phyloP scores from a whole-genome alignment of 2,113 vertebrate genomes.

The Daubentonia madagascariensis region DNA sequence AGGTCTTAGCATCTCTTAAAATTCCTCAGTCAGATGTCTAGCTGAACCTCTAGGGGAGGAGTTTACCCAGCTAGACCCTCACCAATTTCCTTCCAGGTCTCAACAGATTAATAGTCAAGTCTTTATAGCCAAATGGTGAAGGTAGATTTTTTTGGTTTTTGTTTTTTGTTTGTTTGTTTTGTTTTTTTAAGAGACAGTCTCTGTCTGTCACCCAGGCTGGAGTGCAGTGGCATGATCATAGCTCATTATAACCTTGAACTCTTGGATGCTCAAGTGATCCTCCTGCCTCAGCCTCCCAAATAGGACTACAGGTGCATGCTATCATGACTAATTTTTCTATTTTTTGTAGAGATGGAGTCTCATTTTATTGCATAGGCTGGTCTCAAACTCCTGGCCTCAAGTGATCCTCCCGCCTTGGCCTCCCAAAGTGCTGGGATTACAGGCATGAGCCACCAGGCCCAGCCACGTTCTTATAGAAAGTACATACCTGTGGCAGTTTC shows the following conservation, averaged over 20 bases:
- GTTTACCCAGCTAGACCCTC: not conserved
- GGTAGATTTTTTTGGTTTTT: not conserved
- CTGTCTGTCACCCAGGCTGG: not conserved
- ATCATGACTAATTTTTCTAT: not conserved
- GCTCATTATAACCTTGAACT: not conserved
- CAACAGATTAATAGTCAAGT: not conserved
- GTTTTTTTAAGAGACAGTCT: not conserved
- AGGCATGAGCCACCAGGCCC: not conserved
- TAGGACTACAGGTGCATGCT: not conserved
- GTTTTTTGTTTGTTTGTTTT: not conserved
- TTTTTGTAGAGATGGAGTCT: not conserved
- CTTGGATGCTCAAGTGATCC: not conserved
- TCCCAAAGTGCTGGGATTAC: not conserved
- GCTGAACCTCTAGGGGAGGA: not conserved
- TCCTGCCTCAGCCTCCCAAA: not conserved
- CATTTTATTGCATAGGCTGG: not conserved
- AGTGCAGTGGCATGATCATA: not conserved
- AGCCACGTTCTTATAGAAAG: not conserved
- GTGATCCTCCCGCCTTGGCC: not conserved
- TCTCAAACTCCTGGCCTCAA: not conserved
- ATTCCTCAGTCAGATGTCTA: not conserved
- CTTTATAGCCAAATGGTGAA: not conserved
- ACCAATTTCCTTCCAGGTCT: not conserved
- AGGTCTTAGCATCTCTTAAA: not conserved
- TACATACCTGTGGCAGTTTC: conserved; percentile 87